phyloP scores from a whole-genome alignment of 2,888 invertebrate species.

The Agrochola lychnidis region DNA sequence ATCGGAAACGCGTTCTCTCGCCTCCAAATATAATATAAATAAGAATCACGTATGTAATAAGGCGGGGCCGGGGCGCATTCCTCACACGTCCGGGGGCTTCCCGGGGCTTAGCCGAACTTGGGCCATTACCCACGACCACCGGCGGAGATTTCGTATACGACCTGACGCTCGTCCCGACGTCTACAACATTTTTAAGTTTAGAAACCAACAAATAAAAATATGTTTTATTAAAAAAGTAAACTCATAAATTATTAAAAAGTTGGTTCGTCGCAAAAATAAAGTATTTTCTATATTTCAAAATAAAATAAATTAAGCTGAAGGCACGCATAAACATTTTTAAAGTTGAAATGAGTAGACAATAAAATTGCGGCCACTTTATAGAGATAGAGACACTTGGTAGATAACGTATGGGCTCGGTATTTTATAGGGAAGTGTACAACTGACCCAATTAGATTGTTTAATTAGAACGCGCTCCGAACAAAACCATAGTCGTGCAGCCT shows the following conservation, averaged over 20 bases:
- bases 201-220: slow-evolving; percentile 48
- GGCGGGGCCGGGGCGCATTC: slow-evolving; percentile 83
- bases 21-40: slow-evolving; percentile 87
- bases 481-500: slow-evolving; percentile 3
- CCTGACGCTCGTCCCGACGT: slow-evolving; percentile 70
- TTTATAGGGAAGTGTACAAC: slow-evolving; percentile 58
- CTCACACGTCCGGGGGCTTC: slow-evolving; percentile 86
- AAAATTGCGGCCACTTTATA: not conserved
- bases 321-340: not conserved
- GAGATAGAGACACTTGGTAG: slow-evolving; percentile 8
- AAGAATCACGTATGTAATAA: slow-evolving; percentile 91
- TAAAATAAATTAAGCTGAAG: slow-evolving; percentile 1
- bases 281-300: slow-evolving; percentile 13
- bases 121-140: slow-evolving; percentile 83
- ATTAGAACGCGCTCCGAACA: slow-evolving; percentile 64
- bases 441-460: slow-evolving; percentile 75
- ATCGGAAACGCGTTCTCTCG: slow-evolving; percentile 77
- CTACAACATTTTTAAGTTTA: slow-evolving; percentile 71
- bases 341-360: slow-evolving; percentile 2
- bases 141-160: slow-evolving; percentile 76
- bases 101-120: slow-evolving; percentile 86
- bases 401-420: slow-evolving; percentile 38
- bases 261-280: slow-evolving; percentile 24
- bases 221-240: slow-evolving; percentile 57
- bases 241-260: slow-evolving; percentile 44